Evolutionary conservation across 1,140 invertebrate genomes (phyloP).

Genomic region (Phenacoccus solenopsis): DNA sequence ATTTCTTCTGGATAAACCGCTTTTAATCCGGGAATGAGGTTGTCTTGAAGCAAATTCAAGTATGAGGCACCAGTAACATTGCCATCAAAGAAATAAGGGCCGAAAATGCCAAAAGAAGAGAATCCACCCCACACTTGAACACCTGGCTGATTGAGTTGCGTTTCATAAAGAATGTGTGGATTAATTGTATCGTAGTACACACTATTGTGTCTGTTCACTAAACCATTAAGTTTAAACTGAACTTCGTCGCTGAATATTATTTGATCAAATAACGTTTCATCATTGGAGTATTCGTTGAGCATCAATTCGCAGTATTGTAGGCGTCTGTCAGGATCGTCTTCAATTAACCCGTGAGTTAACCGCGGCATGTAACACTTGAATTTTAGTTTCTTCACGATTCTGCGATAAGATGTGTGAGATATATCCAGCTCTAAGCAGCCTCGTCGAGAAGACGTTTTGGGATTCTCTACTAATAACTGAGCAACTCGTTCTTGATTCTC

Average conservation of each 20-base stretch:
- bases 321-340: background rate
- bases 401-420: background rate
- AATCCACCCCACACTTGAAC: slow-evolving; percentile 25
- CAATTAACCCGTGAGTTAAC: background rate
- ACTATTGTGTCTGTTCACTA: slow-evolving; percentile 20
- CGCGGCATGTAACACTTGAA: background rate
- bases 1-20: too few relatives aligned
- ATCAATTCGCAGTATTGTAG: background rate
- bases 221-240: slow-evolving; percentile 11
- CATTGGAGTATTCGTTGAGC: background rate
- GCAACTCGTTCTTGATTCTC: background rate
- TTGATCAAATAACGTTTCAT: background rate
- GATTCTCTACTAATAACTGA: background rate
- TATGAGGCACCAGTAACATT: slow-evolving; percentile 23
- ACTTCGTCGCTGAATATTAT: slow-evolving; percentile 14
- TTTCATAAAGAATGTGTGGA: background rate
- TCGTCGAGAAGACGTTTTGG: background rate
- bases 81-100: slow-evolving; percentile 30
- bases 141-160: slow-evolving; percentile 22
- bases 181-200: slow-evolving; percentile 20
- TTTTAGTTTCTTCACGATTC: background rate
- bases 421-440: background rate
- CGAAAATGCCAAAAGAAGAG: slow-evolving; percentile 26
- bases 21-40: too few relatives aligned
- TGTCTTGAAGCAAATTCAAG: too few relatives aligned